These are phyloP conservation scores for Acrobasis repandana DNA, from an alignment of 2,888 invertebrate species.

Conservation along the genomic window DNA sequence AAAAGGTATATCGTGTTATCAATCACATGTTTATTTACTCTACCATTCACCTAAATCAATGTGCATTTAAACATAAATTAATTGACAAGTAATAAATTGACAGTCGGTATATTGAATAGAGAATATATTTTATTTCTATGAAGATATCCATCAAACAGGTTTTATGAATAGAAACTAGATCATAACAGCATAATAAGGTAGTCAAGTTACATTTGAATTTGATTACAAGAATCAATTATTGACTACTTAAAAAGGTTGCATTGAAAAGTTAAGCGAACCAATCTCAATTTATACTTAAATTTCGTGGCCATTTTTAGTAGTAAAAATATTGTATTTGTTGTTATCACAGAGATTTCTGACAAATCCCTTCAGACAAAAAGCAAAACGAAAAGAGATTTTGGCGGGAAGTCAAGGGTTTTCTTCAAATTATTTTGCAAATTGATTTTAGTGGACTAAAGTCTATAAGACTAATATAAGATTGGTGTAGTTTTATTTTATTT, in stretches of 20 bases:
- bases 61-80: background rate
- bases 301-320: background rate
- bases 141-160: slow-evolving; percentile 2
- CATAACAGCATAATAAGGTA: slow-evolving; percentile 3
- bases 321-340: too few relatives aligned
- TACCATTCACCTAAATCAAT: background rate
- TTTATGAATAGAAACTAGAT: slow-evolving; percentile 5
- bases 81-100: background rate
- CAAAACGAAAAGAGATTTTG: too few relatives aligned
- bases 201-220: background rate
- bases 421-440: too few relatives aligned
- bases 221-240: background rate
- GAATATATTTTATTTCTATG: slow-evolving; percentile 8
- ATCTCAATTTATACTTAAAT: background rate
- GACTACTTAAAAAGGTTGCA: background rate
- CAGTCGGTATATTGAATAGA: background rate
- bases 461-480: too few relatives aligned
- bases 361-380: too few relatives aligned
- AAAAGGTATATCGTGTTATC: too few relatives aligned
- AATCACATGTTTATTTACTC: background rate
- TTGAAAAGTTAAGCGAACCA: background rate
- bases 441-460: too few relatives aligned
- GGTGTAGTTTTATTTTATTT: too few relatives aligned
- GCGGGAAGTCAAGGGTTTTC: too few relatives aligned
- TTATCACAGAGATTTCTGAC: too few relatives aligned